Conservation (phyloP, 2,113 vertebrate species). For the Lophochroa leadbeateri region DNA sequence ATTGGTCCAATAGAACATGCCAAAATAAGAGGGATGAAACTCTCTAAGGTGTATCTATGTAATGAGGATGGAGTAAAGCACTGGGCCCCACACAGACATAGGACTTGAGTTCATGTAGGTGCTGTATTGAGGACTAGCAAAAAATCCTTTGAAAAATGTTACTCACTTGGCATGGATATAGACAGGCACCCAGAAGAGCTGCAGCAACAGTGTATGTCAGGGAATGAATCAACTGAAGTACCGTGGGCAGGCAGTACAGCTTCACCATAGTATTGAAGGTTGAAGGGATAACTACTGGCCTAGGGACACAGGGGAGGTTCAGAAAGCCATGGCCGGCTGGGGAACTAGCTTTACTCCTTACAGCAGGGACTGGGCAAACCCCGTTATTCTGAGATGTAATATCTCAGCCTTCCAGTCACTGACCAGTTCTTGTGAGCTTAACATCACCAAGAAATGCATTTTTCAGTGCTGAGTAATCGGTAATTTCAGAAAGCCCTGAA, state of each 20-base stretch:
- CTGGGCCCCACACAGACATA: rapidly evolving
- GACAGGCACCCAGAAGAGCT: background rate
- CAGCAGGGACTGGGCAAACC: background rate
- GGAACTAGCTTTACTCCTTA: background rate
- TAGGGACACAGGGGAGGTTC: background rate
- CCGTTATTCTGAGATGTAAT: background rate
- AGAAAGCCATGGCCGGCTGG: background rate
- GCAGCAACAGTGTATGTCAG: background rate
- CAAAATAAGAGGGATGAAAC: background rate
- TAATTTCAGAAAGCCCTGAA: background rate
- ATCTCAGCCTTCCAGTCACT: background rate
- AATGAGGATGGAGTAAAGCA: background rate
- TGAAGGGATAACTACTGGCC: background rate
- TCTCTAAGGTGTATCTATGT: rapidly evolving
- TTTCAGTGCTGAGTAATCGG: background rate
- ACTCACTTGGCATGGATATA: background rate
- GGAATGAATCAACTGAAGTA: background rate
- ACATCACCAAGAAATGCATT: background rate
- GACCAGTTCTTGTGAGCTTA: background rate
- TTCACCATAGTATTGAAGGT: background rate
- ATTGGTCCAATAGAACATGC: background rate
- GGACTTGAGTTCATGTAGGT: background rate
- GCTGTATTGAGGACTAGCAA: background rate
- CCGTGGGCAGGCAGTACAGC: background rate
- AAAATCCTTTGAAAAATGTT: background rate